Evolutionary conservation across 2,797 vertebrate genomes (phyloP).

Genomic region (Zalophus californianus): DNA sequence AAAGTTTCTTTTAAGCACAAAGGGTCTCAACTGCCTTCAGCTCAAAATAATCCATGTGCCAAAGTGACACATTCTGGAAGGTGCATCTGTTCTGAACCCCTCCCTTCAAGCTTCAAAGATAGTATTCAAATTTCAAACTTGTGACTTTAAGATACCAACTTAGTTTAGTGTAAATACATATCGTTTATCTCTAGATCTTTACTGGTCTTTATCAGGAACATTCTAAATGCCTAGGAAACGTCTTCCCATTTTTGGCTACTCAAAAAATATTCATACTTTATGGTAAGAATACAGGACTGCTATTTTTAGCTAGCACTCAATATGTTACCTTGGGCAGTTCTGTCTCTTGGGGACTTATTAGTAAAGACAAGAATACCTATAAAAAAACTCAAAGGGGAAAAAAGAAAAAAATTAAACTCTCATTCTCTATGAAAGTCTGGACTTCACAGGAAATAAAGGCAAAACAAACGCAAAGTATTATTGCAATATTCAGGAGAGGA

Average conservation of each 20-base stretch:
- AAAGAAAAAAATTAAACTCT: background rate
- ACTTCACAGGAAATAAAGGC: background rate
- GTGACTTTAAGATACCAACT: background rate
- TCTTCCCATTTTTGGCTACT: background rate
- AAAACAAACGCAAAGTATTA: background rate
- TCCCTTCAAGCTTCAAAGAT: background rate
- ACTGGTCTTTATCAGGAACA: background rate
- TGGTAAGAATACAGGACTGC: background rate
- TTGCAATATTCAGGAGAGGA: background rate
- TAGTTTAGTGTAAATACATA: background rate
- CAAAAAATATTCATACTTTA: background rate
- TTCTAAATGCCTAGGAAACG: background rate
- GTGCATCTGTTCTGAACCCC: background rate
- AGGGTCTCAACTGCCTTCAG: background rate
- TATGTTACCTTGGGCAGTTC: background rate
- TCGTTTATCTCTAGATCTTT: background rate
- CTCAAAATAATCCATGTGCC: background rate
- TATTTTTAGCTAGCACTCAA: background rate
- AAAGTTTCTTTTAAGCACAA: background rate
- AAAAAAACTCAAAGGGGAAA: conserved; percentile 44
- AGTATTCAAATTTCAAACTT: background rate
- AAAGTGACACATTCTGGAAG: background rate
- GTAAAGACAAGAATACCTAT: background rate
- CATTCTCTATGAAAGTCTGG: background rate
- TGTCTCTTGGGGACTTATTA: conserved; percentile 33